These are phyloP conservation scores for Aradophagus sp. DNA, from an alignment of 1,140 invertebrate genomes.

Conservation along the genomic window DNA sequence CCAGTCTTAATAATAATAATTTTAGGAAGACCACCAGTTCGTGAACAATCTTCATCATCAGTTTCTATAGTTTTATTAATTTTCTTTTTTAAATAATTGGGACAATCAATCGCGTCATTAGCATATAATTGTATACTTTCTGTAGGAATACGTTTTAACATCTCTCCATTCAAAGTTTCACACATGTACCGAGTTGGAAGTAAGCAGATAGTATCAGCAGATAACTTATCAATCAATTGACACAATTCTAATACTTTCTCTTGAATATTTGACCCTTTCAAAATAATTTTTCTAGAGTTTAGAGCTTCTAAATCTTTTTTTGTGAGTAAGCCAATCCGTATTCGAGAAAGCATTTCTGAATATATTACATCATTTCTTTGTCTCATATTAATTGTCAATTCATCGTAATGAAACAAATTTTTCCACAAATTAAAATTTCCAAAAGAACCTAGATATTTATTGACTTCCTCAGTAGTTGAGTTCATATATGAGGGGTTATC, in stretches of 20 bases:
- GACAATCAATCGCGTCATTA: no score
- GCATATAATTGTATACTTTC: no score
- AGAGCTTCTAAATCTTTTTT: neutral
- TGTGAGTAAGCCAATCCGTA: conserved; percentile 11
- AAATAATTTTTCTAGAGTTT: conserved; percentile 3
- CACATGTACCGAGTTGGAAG: conserved; percentile 20
- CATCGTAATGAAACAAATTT: no score
- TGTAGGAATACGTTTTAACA: neutral
- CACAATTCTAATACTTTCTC: conserved; percentile 8
- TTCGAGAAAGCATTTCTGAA: conserved; percentile 7
- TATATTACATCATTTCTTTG: conserved; percentile 40
- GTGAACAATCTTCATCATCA: neutral
- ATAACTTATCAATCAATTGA: conserved; percentile 5
- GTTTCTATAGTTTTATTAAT: no score
- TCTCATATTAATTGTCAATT: conserved; percentile 57
- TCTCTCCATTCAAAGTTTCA: conserved; percentile 8
- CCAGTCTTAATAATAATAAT: neutral
- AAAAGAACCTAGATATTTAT: conserved; percentile 47
- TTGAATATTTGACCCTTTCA: neutral
- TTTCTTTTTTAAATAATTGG: no score
- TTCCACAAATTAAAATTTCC: no score
- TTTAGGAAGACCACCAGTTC: neutral
- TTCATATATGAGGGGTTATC: neutral
- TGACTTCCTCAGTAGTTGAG: neutral
- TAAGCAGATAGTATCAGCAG: conserved; percentile 15